Base-by-base conservation (phyloP, 1,140 invertebrate species). In the Dryas iulia region DNA sequence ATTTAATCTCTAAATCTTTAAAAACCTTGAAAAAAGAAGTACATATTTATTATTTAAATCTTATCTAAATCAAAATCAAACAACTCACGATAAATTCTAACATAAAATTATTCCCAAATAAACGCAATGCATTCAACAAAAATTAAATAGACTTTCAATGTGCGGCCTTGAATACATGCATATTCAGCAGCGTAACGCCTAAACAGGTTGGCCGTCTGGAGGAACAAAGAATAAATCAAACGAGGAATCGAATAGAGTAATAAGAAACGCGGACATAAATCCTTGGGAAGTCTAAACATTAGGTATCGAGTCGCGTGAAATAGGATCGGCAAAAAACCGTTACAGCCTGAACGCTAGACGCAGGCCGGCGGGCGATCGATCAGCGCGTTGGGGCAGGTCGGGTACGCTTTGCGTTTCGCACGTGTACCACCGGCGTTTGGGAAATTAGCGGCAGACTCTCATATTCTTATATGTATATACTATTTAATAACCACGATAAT, bases 311-410 rank as follows among this genome's bases (percentile, higher is more conserved):
- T 58, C 39, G 53, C 31, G 66, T 71, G 62, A 69, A 69, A 69
- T 47, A 47, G 39, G 39, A 47, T 2, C 39, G 14, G 24, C 33
- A 62, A 71, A 70, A 64, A 76, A 73, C 73, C 69, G 76, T 75
- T 78, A 81, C 14, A 62, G 70, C 65, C 70, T 72, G 62, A 68
- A 59, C 72, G 68, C 73, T 77, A 81, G 78, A 74, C 72, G 66
- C 66, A 60, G 70, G 79, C 78, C 66, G 78, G 66, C 82, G 79
- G 73, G 26, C 81, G 79, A 88, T 88, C 84, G 84, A 86, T 85
- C 73, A 77, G 59, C 74, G 67, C 73, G 77, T 86, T 88, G 74
- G 66, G 86, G 86, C 76, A 86, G 84, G 86, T 86, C 84, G 78
- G 74, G 79, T 25, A 77, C 78, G 64, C 30, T 68, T 71, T 66